These are phyloP conservation scores for Tetranychus truncatus DNA, from an alignment of 2,888 invertebrate genomes.

Conservation along the genomic window DNA sequence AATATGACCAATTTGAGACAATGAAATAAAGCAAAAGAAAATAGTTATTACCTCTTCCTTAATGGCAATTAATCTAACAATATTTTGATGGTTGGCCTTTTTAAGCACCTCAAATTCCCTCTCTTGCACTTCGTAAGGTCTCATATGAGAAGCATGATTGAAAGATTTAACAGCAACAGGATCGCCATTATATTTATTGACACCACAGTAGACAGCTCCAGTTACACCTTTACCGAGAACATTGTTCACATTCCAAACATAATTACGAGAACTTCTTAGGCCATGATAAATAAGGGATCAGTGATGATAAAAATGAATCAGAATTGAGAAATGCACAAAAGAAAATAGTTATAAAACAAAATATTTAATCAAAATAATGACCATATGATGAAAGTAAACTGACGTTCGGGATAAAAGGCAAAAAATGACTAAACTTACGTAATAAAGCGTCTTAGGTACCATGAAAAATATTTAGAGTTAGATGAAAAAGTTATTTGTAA, in stretches of 20 bases:
- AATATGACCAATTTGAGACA: constrained; percentile 5
- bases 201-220: constrained; percentile 78
- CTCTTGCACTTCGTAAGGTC: constrained; percentile 82
- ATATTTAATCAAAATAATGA: too few species aligned
- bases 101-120: constrained; percentile 74
- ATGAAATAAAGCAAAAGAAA: neutral
- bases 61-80: constrained; percentile 73
- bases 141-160: constrained; percentile 77
- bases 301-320: too few species aligned
- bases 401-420: too few species aligned
- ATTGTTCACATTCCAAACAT: constrained; percentile 88
- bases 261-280: constrained; percentile 71
- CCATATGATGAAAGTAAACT: too few species aligned
- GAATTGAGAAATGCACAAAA: too few species aligned
- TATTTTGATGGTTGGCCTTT: constrained; percentile 72
- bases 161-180: constrained; percentile 93
- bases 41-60: constrained; percentile 53
- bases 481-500: too few species aligned
- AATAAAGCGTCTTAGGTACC: too few species aligned
- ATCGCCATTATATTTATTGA: constrained; percentile 77
- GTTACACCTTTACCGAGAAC: constrained; percentile 90
- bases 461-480: too few species aligned
- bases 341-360: too few species aligned
- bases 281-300: neutral
- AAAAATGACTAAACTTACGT: too few species aligned